Evolutionary conservation across 2,797 vertebrate species (phyloP).

Genomic region (Melanotaenia boesemani): DNA sequence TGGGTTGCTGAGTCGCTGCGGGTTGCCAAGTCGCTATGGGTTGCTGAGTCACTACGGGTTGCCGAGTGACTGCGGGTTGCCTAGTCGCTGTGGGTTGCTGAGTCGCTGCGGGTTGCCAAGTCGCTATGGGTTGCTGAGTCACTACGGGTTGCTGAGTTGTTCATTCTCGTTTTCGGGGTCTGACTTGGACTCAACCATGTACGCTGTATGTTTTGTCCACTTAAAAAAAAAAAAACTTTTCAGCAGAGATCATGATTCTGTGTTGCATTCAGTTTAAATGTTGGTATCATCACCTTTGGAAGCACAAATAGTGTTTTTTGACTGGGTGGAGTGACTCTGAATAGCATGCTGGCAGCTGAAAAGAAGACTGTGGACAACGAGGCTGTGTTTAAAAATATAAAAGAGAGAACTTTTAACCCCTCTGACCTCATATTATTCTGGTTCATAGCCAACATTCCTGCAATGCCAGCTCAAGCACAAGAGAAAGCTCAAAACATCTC

Average conservation of each 20-base stretch:
- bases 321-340: slow-evolving; percentile 17
- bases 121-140: no score
- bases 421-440: slow-evolving; percentile 35
- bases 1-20: no score
- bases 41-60: no score
- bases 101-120: no score
- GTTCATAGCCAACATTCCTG: slow-evolving; percentile 27
- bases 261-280: background rate
- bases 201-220: no score
- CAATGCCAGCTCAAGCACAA: slow-evolving; percentile 9
- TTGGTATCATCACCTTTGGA: slow-evolving; percentile 1
- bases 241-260: no score
- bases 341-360: slow-evolving; percentile 22
- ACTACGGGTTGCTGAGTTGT: no score
- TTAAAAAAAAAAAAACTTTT: background rate
- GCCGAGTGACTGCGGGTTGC: no score
- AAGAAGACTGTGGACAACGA: slow-evolving; percentile 25
- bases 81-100: no score
- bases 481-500: background rate
- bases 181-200: no score
- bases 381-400: slow-evolving; percentile 40
- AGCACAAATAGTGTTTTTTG: background rate
- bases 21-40: no score
- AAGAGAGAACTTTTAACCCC: slow-evolving; percentile 41
- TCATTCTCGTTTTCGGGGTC: no score